A percentile compares a stretch with the other conserved stretches of the same genome.
phyloP scores from a whole-genome alignment of 2,113 vertebrate species.

The Pseudopodoces humilis region DNA sequence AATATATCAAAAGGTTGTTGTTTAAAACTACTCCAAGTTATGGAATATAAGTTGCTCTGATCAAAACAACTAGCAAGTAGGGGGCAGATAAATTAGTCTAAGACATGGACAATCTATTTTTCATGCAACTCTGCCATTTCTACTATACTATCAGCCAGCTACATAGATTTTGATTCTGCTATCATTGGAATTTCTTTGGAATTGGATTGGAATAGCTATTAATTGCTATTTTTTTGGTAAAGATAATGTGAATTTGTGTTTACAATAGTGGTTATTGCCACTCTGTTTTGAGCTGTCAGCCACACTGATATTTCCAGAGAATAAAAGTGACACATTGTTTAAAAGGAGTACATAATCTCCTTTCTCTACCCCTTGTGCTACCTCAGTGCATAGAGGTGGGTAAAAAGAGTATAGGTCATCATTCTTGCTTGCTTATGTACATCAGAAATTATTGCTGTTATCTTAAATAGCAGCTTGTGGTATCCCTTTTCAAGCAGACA shows the following conservation, averaged over 20 bases:
- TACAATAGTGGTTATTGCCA: not conserved
- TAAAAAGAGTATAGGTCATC: conserved; percentile 3
- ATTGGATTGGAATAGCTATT: not conserved
- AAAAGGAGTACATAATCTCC: not conserved
- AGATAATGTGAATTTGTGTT: not conserved
- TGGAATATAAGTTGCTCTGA: not conserved
- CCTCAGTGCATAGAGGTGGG: not conserved
- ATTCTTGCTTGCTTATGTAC: not conserved
- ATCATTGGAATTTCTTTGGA: not conserved
- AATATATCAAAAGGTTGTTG: not conserved
- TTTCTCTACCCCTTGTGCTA: not conserved
- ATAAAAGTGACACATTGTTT: not conserved
- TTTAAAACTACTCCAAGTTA: not conserved
- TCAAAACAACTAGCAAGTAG: not conserved
- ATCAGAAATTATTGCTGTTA: conserved; percentile 51
- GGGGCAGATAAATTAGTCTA: not conserved
- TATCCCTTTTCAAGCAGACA: conserved; percentile 18
- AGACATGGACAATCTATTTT: not conserved
- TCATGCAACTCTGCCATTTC: not conserved
- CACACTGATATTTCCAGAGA: not conserved
- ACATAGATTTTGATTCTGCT: not conserved
- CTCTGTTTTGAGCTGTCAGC: not conserved
- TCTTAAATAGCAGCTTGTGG: conserved; percentile 40
- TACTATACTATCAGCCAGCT: not conserved
- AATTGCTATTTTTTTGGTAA: not conserved